phyloP scores from a whole-genome alignment of 1,140 invertebrate species.

The Grapholita molesta region DNA sequence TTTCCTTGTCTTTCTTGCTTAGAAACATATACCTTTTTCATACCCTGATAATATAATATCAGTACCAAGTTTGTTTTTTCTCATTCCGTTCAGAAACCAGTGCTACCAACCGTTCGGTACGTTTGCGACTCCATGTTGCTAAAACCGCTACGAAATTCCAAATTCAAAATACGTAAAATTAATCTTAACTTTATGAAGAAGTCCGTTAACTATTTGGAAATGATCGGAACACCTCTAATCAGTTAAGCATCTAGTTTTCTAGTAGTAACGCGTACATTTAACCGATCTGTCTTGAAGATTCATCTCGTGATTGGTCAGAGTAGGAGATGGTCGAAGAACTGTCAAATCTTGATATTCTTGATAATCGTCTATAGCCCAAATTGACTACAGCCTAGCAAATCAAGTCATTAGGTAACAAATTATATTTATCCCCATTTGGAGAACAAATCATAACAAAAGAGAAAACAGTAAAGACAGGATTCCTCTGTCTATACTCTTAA shows the following conservation, averaged over 20 bases:
- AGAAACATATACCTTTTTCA: too few relatives aligned
- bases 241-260: constrained; percentile 11
- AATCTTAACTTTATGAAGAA: constrained; percentile 7
- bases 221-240: constrained; percentile 6
- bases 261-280: constrained; percentile 15
- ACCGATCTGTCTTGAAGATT: background rate
- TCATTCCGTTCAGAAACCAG: background rate
- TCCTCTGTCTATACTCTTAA: too few relatives aligned
- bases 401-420: too few relatives aligned
- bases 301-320: background rate
- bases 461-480: too few relatives aligned
- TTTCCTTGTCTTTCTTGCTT: background rate
- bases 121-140: background rate
- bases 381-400: too few relatives aligned
- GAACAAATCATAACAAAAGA: too few relatives aligned
- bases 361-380: too few relatives aligned
- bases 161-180: background rate
- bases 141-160: background rate
- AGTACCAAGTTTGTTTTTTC: background rate
- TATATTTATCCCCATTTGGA: too few relatives aligned
- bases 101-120: background rate
- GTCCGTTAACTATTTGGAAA: constrained; percentile 13
- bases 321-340: background rate
- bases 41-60: too few relatives aligned
- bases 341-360: background rate